Evolutionary conservation across 1,140 invertebrate species (phyloP), one percentile per base, ranked within the genome.

Genomic region (Lepidotrigona ventralis): DNA sequence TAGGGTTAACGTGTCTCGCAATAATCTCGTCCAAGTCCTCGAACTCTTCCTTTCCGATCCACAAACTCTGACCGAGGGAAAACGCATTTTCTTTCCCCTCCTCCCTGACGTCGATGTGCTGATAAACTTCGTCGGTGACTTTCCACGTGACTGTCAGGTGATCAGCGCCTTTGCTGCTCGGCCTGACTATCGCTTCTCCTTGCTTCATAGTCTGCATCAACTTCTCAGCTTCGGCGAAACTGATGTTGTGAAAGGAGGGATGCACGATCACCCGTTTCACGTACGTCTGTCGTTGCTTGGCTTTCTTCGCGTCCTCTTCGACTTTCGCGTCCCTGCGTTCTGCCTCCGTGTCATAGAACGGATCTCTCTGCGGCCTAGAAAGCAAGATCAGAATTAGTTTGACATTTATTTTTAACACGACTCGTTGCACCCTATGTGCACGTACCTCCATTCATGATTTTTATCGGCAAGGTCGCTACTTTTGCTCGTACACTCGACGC

Each of bases 11-110:
- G 93, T 99, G 96, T 19, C 99, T 96, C 0, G 99, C 99, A 60
- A 99, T 98, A 70, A 99, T 99, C 97, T 99, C 99, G 94, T 99
- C 99, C 23, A 99, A 94, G 94, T 99, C 99, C 95, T 99, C 99
- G 94, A 99, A 99, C 90, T 99, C 98, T 90, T 98, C 97, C 78
- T 95, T 96, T 21, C 96, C 97, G 85, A 99, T 99, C 96, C 96
- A 97, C 0, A 99, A 94, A 85, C 92, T 91, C 86, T 96, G 96
- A 46, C 99, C 99, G 29, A 99, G 94, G 68, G 98, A 99, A 91
- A 99, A 99, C 0, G 97, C 97, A 92, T 99, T 99, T 90, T 98
- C 97, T 95, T 99, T 99, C 17, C 98, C 98, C 92, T 99, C 97
- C 94, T 99, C 99, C 46, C 96, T 94, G 0, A 99, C 96, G 92